phyloP scores from a whole-genome alignment of 2,888 invertebrate genomes.

The Mellilla xanthometata region DNA sequence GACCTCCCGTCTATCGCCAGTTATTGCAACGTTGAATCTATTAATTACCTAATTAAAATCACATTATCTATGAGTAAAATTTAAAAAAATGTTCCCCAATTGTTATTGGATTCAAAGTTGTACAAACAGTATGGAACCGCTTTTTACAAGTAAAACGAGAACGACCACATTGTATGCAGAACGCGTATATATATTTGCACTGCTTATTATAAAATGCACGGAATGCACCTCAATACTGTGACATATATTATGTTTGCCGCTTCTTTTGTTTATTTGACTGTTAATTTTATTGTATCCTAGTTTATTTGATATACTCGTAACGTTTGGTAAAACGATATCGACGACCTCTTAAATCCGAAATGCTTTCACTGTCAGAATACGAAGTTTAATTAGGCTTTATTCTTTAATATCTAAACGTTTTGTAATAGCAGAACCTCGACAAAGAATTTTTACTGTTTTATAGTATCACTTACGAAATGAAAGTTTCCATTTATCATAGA shows the following conservation, averaged over 20 bases:
- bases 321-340: slow-evolving; percentile 12
- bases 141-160: slow-evolving; percentile 21
- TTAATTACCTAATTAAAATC: background rate
- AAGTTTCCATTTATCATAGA: too few species aligned
- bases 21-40: slow-evolving; percentile 17
- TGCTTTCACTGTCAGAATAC: too few species aligned
- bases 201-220: slow-evolving; percentile 77
- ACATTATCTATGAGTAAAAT: too few species aligned
- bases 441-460: too few species aligned
- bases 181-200: slow-evolving; percentile 71
- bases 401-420: too few species aligned
- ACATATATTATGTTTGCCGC: slow-evolving; percentile 67
- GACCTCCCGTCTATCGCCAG: slow-evolving; percentile 11
- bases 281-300: slow-evolving; percentile 25
- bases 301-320: slow-evolving; percentile 6
- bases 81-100: background rate
- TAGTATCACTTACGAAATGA: too few species aligned
- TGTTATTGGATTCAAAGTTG: slow-evolving; percentile 19
- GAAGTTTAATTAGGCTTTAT: too few species aligned
- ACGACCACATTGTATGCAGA: slow-evolving; percentile 41
- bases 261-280: slow-evolving; percentile 55
- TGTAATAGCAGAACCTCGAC: too few species aligned
- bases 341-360: too few species aligned
- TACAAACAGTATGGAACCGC: slow-evolving; percentile 20
- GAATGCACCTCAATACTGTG: slow-evolving; percentile 61